Conservation (phyloP, 2,113 vertebrate genomes). For the Physeter macrocephalus region DNA sequence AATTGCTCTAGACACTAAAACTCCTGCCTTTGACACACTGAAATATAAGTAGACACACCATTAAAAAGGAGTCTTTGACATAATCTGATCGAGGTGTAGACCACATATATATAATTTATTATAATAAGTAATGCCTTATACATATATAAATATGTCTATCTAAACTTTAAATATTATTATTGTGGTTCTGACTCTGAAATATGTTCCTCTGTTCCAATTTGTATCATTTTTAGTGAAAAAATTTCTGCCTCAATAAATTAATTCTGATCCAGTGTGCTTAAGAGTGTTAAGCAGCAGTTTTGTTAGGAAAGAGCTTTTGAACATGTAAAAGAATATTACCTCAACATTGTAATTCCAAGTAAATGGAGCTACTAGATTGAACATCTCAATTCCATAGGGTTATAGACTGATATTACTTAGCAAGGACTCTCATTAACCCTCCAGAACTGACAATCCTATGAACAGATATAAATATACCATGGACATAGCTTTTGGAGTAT, state of each 20-base stretch:
- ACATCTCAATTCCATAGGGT: not conserved
- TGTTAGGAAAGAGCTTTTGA: not conserved
- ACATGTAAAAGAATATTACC: not conserved
- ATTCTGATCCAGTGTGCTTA: not conserved
- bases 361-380: not conserved
- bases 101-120: not conserved
- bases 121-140: not conserved
- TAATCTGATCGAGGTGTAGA: not conserved
- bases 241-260: not conserved
- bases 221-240: conserved; percentile 14
- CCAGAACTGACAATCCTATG: not conserved
- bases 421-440: not conserved
- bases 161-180: not conserved
- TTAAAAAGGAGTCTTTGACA: not conserved
- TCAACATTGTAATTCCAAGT: not conserved
- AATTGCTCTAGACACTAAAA: not conserved
- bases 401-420: not conserved
- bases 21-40: not conserved
- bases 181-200: not conserved
- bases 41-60: not conserved
- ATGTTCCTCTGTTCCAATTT: not conserved
- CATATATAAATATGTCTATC: not conserved
- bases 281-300: not conserved
- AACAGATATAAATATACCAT: not conserved
- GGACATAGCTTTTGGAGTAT: not conserved